phyloP scores from a whole-genome alignment of 2,113 vertebrate species.

The Takifugu bimaculatus region DNA sequence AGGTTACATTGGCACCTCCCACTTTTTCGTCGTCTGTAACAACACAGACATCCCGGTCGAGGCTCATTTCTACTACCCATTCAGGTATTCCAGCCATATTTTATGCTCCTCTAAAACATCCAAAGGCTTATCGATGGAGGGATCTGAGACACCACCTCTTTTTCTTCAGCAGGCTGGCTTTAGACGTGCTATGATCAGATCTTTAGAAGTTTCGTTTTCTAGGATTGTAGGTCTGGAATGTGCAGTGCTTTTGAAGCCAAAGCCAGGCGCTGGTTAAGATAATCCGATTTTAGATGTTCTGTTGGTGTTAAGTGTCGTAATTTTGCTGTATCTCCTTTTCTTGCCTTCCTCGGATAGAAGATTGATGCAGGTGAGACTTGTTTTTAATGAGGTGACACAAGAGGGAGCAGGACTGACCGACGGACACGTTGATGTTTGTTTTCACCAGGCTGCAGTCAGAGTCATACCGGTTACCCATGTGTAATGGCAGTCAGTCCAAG shows the following conservation, averaged over 20 bases:
- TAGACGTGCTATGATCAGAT: too few species aligned
- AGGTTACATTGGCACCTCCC: conserved; percentile 82
- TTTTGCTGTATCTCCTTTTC: conserved; percentile 17
- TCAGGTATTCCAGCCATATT: conserved; percentile 78
- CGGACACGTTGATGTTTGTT: neutral
- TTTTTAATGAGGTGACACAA: conserved; percentile 17
- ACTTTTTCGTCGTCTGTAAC: conserved; percentile 68
- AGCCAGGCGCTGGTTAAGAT: neutral
- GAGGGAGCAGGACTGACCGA: too few species aligned
- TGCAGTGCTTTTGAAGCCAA: too few species aligned
- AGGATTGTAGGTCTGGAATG: too few species aligned
- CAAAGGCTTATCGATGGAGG: too few species aligned
- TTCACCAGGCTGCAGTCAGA: conserved; percentile 74
- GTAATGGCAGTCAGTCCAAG: conserved; percentile 27
- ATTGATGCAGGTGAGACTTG: conserved; percentile 51
- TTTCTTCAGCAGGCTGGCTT: neutral
- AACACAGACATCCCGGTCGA: neutral
- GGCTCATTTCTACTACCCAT: conserved; percentile 84
- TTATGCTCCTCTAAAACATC: neutral
- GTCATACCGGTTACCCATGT: conserved; percentile 61
- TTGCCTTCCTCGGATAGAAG: conserved; percentile 49
- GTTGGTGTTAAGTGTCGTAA: conserved; percentile 1
- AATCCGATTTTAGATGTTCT: neutral
- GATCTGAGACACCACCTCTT: too few species aligned
- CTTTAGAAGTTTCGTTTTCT: too few species aligned